Base-by-base conservation (phyloP, 2,888 invertebrate genomes). In the Bedellia somnulentella region DNA sequence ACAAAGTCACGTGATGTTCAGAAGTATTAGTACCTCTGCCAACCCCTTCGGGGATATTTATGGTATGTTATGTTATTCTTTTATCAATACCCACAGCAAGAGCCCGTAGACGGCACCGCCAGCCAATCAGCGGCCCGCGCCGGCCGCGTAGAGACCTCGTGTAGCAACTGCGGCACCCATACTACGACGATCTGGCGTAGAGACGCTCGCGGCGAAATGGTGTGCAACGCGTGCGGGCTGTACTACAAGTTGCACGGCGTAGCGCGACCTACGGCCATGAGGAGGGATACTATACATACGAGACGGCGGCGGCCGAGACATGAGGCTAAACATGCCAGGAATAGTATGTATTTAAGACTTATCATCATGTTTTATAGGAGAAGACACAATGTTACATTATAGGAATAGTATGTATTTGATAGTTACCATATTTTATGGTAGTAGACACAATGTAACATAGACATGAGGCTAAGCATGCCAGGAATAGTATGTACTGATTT, bases 101-200 rank as follows among this genome's bases (percentile, higher is more conserved):
- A 58, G 32, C 35, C 46, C 2, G 30, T 44, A 10, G 57, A 56
- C 18, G 37, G 45, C 5, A 39, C 38, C 26, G 39, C 36, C 17
- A 39, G 40, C 17, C n/a, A n/a, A n/a, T n/a, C n/a, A n/a, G 26
- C 27, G 17, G 47, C 37, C 2, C 45, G 46, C 15, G 40, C 44
- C 15, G 52, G 50, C 41, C 79, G 92, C 29, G 83, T 89, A 14
- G 96, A 96, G 52, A 82, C 97, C 49, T 81, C 87, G 9, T 98
- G 98, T 68, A 91, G 92, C 44, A 98, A 98, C 79, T 98, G 98
- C 67, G 89, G 92, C 41, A 98, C 98, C n/a, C 86, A 89, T 58
- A 94, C 92, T 22, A 98, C 98, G 34, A 98, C 98, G 0, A 89
- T 98, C 39, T 98, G 98, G 98, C 80, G 98, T 48, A 81, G 98